phyloP scores from a whole-genome alignment of 2,888 invertebrate species.

The Drosophila paramelanica region DNA sequence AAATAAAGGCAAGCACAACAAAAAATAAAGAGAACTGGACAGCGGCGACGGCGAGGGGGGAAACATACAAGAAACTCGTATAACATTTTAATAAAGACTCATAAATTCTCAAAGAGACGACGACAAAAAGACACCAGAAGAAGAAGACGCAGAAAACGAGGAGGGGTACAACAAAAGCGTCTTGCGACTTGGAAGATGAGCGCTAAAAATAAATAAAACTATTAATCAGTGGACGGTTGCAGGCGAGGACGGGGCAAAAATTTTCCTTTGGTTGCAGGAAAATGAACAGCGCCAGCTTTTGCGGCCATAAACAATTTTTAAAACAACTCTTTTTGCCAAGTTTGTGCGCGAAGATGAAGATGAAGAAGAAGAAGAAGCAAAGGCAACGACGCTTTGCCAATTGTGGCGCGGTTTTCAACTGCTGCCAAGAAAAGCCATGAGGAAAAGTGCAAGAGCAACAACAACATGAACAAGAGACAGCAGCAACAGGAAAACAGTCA shows the following conservation, averaged over 20 bases:
- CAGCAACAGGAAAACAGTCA: constrained; percentile 69
- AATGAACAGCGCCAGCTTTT: constrained; percentile 73
- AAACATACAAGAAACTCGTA: constrained; percentile 54
- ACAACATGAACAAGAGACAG: constrained; percentile 18
- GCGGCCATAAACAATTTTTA: constrained; percentile 76
- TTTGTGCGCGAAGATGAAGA: constrained; percentile 47
- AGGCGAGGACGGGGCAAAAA: constrained; percentile 57
- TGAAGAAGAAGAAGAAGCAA: constrained; percentile 27
- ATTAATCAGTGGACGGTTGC: constrained; percentile 74
- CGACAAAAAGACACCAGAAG: constrained; percentile 41
- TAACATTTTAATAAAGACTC: constrained; percentile 80
- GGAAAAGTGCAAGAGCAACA: constrained; percentile 63
- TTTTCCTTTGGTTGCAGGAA: constrained; percentile 59
- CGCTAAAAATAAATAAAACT: constrained; percentile 83
- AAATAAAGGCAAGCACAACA: constrained; percentile 23
- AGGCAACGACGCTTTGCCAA: constrained; percentile 67
- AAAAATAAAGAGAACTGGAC: constrained; percentile 15
- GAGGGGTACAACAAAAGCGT: constrained; percentile 55
- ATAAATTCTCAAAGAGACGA: constrained; percentile 64
- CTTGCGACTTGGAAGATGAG: constrained; percentile 77
- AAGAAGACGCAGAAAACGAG: constrained; percentile 8
- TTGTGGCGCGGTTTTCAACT: constrained; percentile 79
- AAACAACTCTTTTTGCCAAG: constrained; percentile 81
- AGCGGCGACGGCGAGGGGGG: constrained; percentile 2
- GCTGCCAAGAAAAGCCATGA: constrained; percentile 72